Conservation (phyloP, 2,888 invertebrate genomes). For the Pseudococcus longispinus region DNA sequence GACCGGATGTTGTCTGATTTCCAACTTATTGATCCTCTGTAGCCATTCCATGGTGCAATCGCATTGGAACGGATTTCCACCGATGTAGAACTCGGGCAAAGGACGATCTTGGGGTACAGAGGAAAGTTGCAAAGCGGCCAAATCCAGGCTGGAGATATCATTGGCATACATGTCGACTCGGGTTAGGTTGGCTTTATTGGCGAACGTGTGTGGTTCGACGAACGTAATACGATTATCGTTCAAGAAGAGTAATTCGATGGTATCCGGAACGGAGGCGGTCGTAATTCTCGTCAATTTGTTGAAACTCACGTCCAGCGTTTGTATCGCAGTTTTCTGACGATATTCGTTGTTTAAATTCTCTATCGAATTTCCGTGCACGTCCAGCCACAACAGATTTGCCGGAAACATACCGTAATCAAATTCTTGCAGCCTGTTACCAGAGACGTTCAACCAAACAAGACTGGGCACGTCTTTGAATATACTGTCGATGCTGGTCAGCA, state of each 20-base stretch:
- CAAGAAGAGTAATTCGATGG: conserved; percentile 83
- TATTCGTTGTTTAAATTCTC: conserved; percentile 79
- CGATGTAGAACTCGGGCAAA: conserved; percentile 89
- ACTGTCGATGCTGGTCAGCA: conserved; percentile 80
- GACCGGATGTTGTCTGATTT: conserved; percentile 84
- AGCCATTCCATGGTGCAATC: conserved; percentile 97
- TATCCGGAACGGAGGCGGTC: conserved; percentile 79
- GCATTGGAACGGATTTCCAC: conserved; percentile 92
- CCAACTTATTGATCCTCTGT: conserved; percentile 85
- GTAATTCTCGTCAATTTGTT: conserved; percentile 83
- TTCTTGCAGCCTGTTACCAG: conserved; percentile 86
- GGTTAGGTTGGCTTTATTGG: conserved; percentile 86
- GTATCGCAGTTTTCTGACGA: conserved; percentile 74
- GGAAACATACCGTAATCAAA: conserved; percentile 89
- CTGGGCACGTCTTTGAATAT: conserved; percentile 83
- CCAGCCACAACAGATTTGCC: conserved; percentile 82
- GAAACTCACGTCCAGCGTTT: conserved; percentile 88
- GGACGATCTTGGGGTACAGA: conserved; percentile 78
- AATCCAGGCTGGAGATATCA: conserved; percentile 87
- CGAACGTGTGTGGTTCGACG: conserved; percentile 88
- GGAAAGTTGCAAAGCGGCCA: conserved; percentile 83
- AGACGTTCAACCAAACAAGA: conserved; percentile 87
- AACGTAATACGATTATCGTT: conserved; percentile 86
- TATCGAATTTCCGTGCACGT: conserved; percentile 86
- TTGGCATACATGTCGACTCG: conserved; percentile 92